Evolutionary conservation across 1,140 invertebrate species (phyloP), one percentile per base, ranked within the genome.

Genomic region (Tribolium madens): DNA sequence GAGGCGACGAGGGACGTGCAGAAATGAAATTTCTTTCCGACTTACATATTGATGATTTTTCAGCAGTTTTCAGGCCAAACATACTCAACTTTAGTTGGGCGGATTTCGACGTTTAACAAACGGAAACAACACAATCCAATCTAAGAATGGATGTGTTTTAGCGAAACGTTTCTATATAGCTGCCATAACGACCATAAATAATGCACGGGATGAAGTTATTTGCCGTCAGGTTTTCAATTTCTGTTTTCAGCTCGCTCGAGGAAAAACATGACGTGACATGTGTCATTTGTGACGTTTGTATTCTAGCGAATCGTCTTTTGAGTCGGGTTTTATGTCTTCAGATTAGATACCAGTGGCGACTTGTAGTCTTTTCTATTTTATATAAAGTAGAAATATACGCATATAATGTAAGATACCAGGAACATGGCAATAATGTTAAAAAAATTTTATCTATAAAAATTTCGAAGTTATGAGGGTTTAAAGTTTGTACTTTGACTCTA

Each of bases 151-250:
- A 42, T 42, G 36, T 42, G 9, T 42, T 42, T 42, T 10, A 42
- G 36, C 36, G 36, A 42, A 42, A 42, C 36, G 36, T 42, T 42
- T 42, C 36, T 9, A 42, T 42, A 42, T n/a, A 42, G 36, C 36
- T 42, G 36, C 36, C 36, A 42, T 42, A 50, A 57, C 52, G 17
- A 12, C 10, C n/a, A 57, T 57, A 57, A 57, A 57, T 57, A 57
- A 57, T 57, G 52, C 52, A 57, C 15, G 52, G n/a, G 48, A 50
- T 50, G 48, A 17, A 57, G 52, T 57, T 57, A 57, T 57, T 26
- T 26, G 52, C 52, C 17, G 52, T 57, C 52, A 57, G 17, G 13
- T 57, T 57, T 57, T 57, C 52, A 57, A 57, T 57, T 57, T 26
- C 52, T 26, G 10, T 17, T 57, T 57, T 14, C 50, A 17, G 12